Evolutionary conservation across 2,797 vertebrate genomes (phyloP).

Genomic region (Alca torda): DNA sequence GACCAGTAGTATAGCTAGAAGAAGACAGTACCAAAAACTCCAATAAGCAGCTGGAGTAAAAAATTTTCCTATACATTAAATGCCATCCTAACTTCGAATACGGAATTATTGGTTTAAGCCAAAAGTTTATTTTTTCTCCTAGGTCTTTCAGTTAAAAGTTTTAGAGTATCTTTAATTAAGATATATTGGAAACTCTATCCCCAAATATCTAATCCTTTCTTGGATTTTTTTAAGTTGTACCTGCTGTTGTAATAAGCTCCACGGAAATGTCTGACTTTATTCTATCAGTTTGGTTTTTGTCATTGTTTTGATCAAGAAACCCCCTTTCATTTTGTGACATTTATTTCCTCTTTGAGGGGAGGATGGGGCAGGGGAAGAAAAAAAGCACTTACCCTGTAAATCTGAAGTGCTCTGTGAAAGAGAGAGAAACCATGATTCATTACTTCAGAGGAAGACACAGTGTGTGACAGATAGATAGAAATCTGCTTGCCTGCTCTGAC

Average conservation of each 20-base stretch:
- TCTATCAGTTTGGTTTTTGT: neutral
- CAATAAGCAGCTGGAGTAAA: neutral
- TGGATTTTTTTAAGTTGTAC: neutral
- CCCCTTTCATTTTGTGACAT: neutral
- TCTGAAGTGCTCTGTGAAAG: neutral
- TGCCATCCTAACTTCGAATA: neutral
- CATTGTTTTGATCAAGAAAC: neutral
- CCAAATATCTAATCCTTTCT: neutral
- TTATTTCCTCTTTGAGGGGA: neutral
- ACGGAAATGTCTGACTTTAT: neutral
- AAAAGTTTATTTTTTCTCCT: neutral
- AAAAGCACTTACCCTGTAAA: neutral
- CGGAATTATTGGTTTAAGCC: neutral
- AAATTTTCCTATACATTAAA: neutral
- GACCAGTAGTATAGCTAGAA: neutral
- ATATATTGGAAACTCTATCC: neutral
- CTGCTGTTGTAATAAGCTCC: neutral
- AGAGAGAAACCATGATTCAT: neutral
- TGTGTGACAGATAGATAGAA: neutral
- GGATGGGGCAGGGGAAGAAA: neutral
- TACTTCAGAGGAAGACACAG: neutral
- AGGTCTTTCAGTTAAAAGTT: neutral
- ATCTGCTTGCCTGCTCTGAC: neutral
- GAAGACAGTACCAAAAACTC: neutral
- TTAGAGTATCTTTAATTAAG: neutral